Base-by-base conservation (phyloP, 2,888 invertebrate genomes). In the Mellilla xanthometata region DNA sequence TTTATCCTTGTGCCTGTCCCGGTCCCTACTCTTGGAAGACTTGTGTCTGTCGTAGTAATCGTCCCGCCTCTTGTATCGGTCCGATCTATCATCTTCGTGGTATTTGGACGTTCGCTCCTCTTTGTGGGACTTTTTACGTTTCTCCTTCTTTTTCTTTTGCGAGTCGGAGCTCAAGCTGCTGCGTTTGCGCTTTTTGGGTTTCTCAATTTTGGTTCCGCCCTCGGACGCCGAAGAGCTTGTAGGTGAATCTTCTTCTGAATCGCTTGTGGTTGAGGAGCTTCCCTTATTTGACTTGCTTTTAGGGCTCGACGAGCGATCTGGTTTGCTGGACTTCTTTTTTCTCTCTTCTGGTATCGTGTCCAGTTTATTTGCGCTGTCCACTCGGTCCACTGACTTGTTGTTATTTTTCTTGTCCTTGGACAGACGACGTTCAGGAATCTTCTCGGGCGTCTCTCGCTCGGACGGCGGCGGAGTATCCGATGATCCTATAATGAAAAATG, bases 401-500 rank as follows among this genome's bases (percentile, higher is more conserved):
- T 75, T 77, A 48, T 46, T 72, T 50, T 68, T 77, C 52, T 80
- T 79, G 49, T 88, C 84, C 58, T 69, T 82, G n/a, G 80, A 76
- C 2, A 51, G 44, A 2, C 78, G 80, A 28, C 71, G 71, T 48
- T 83, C 83, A 7, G 68, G 62, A 49, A 68, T 58, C 49, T 83
- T 84, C 38, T 86, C 85, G 0, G 85, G 81, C 0, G 84, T 83
- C 1, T 86, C 86, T 32, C 72, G 57, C 9, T 85, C 83, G 8
- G 65, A 51, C 0, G 77, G 78, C 2, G 82, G 88, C 0, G 86
- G 86, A 0, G 89, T 88, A 2, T 71, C 74, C 12, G 89, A 87
- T 1, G 76, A 73, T 50, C 78, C 88, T 89, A 60, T 48, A 60
- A 56, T 8, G 19, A 47, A 23, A 23, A 23, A 5, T n/a, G 15